Evolutionary conservation across 2,113 vertebrate genomes (phyloP), one percentile per base, ranked within the genome.

Genomic region (Sterrhoptilus dennistouni): DNA sequence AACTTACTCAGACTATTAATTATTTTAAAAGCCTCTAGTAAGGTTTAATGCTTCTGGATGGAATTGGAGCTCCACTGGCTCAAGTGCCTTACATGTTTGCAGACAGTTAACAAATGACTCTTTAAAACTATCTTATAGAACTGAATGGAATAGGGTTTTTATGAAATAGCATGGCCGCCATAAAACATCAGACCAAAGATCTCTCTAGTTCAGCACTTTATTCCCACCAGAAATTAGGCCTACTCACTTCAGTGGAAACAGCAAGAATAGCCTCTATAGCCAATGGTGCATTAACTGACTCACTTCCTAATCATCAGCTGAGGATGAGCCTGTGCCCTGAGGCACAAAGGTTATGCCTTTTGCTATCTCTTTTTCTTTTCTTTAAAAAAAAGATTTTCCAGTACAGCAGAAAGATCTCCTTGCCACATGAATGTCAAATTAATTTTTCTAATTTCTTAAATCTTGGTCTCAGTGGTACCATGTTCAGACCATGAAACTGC

Each of bases 1-100:
- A 97, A 96, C 83, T 93, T 85, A 77, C 74, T 95, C 56, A 95
- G 95, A 86, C 94, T 97, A 98, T 97, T 97, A 97, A 98, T 97
- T 98, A 97, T 98, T 97, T 98, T 97, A 80, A 97, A 97, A 97
- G 79, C 76, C 70, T 92, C 50, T 80, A 78, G 64, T 89, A 95
- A 90, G 40, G 12, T 87, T 97, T 88, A 83, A n/a, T 82, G 71
- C 54, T 93, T 97, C 84, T 95, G 65, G 50, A 68, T 93, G 36
- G 92, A 96, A 95, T 83, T 54, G 64, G 50, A 68, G 33, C 72
- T 94, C 22, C 50, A 29, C n/a, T 90, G 78, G 21, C 91, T 96
- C 18, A 90, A 97, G 54, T 53, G 64, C 14, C 42, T 87, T 63
- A 44, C 5, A 87, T 11, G 4, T 72, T 96, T 93, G 76, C 56